Percentiles rank a stretch among this genome's conserved stretches.
These are phyloP conservation scores for Syngnathus acus DNA, from an alignment of 2,797 vertebrate species.

Conservation along the genomic window DNA sequence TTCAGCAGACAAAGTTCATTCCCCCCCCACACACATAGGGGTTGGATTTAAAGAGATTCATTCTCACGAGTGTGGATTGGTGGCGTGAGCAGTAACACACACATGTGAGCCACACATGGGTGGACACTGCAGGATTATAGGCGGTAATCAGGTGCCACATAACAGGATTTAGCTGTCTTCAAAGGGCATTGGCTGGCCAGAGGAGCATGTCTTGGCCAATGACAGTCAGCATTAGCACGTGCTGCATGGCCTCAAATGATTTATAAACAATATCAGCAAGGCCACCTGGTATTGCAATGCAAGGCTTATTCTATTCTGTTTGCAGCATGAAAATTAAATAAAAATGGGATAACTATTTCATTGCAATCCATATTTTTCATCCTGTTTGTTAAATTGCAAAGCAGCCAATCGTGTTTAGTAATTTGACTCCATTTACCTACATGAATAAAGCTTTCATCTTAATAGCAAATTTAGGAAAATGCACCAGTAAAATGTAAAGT, in stretches of 20 bases:
- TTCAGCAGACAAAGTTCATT: conserved; percentile 26
- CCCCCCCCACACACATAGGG: neutral
- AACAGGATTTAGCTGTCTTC: conserved; percentile 63
- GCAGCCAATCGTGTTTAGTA: neutral
- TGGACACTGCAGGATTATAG: conserved; percentile 58
- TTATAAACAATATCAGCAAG: neutral
- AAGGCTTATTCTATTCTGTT: neutral
- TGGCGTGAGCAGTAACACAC: conserved; percentile 31
- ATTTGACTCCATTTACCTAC: neutral
- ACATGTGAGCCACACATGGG: conserved; percentile 29
- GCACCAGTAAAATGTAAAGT: neutral
- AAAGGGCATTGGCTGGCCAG: conserved; percentile 41
- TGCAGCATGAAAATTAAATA: neutral
- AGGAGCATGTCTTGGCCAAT: conserved; percentile 35
- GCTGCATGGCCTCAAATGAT: neutral
- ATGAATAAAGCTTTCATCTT: neutral
- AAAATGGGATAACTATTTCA: neutral
- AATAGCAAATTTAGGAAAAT: neutral
- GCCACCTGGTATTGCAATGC: neutral
- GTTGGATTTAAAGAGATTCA: conserved; percentile 60
- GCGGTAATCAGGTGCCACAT: conserved; percentile 68
- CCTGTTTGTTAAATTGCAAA: neutral
- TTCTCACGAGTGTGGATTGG: conserved; percentile 65
- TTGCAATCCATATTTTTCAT: neutral
- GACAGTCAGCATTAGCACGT: conserved; percentile 14